These are phyloP conservation scores for Semnornis frantzii DNA, from an alignment of 2,113 vertebrate species.

Conservation along the genomic window DNA sequence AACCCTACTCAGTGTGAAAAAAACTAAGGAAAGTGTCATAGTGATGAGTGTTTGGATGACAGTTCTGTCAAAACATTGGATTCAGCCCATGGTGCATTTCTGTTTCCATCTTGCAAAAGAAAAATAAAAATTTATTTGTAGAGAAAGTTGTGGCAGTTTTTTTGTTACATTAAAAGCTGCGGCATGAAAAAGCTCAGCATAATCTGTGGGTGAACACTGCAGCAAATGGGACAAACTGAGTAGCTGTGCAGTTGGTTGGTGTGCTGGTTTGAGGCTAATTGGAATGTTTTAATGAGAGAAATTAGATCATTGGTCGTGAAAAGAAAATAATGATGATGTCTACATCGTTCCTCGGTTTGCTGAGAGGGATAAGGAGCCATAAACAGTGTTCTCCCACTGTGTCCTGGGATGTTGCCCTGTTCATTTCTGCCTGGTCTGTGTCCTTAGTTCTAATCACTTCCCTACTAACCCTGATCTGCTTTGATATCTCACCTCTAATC, in stretches of 20 bases:
- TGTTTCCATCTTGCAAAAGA: not conserved
- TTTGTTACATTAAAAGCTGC: constrained; percentile 9
- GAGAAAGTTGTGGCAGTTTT: constrained; percentile 8
- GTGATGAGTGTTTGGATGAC: constrained; percentile 29
- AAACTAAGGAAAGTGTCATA: constrained; percentile 26
- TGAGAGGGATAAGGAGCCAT: too few species aligned
- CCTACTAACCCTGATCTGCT: too few species aligned
- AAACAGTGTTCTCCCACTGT: too few species aligned
- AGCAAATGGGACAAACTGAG: not conserved
- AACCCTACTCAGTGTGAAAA: constrained; percentile 26
- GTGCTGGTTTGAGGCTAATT: too few species aligned
- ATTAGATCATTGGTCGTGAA: too few species aligned
- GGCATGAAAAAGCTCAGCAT: constrained; percentile 9
- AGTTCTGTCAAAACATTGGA: constrained; percentile 63
- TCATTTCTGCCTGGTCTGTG: too few species aligned
- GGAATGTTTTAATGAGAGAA: too few species aligned
- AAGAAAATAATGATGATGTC: too few species aligned
- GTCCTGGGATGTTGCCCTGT: too few species aligned
- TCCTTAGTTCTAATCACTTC: too few species aligned
- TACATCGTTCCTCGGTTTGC: too few species aligned
- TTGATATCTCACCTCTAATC: too few species aligned
- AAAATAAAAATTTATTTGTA: not conserved
- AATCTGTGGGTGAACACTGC: not conserved
- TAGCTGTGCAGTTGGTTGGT: not conserved
- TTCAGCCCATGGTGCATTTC: constrained; percentile 19